Conservation (phyloP, 2,113 vertebrate species). For the Acinonyx jubatus region DNA sequence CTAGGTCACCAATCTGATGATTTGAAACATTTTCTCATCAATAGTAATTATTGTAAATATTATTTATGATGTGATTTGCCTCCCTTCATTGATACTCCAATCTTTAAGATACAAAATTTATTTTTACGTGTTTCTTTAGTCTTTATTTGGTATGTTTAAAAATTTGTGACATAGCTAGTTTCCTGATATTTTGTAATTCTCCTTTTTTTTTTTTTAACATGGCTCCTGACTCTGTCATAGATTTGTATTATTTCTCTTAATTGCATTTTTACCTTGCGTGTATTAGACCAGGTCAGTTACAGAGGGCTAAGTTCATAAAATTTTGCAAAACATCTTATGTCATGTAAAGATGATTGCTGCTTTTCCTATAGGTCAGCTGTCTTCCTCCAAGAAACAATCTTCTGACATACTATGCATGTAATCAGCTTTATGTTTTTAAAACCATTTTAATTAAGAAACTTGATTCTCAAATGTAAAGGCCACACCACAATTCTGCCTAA, state of each 20-base stretch:
- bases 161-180: not conserved
- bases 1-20: not conserved
- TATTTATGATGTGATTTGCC: not conserved
- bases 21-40: slow-evolving; percentile 20
- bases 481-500: not conserved
- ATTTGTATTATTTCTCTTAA: not conserved
- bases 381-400: not conserved
- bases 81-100: not conserved
- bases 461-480: not conserved
- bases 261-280: not conserved
- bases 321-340: not conserved
- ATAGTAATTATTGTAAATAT: not conserved
- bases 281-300: not conserved
- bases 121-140: slow-evolving; percentile 7
- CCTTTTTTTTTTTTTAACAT: not conserved
- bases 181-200: not conserved
- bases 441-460: not conserved
- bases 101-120: not conserved
- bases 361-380: not conserved
- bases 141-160: not conserved
- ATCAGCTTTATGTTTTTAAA: not conserved
- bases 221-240: not conserved
- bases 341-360: not conserved
- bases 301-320: not conserved
- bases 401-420: not conserved